Percentiles rank a stretch among this genome's conserved stretches.
Evolutionary conservation across 2,888 invertebrate species (phyloP).

Genomic region (Ochropleura leucogaster): DNA sequence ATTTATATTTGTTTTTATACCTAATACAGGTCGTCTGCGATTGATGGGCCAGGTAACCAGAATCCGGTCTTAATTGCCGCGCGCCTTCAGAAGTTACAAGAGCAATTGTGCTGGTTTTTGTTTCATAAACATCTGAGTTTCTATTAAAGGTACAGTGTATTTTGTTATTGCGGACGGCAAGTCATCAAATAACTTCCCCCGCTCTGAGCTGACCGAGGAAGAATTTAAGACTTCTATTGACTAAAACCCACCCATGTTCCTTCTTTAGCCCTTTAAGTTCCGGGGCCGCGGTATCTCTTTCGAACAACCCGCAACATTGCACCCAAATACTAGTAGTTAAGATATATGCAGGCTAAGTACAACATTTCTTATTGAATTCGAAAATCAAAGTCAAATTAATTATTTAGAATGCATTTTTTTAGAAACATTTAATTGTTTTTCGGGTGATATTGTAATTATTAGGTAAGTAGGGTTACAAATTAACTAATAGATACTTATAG

Average conservation of each 20-base stretch:
- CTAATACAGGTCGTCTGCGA: slow-evolving; percentile 12
- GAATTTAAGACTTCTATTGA: no score
- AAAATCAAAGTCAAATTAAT: not conserved
- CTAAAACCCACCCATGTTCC: no score
- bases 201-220: no score
- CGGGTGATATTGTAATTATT: not conserved
- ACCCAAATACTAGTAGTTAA: not conserved
- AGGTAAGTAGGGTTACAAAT: not conserved
- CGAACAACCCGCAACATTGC: not conserved
- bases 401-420: not conserved
- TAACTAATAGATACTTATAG: no score
- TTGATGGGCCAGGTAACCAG: slow-evolving; percentile 29
- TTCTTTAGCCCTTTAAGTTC: no score
- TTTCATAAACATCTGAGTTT: not conserved
- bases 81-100: slow-evolving; percentile 42
- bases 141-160: not conserved
- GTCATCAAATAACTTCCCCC: no score
- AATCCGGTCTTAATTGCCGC: slow-evolving; percentile 2
- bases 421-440: not conserved
- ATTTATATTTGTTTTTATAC: slow-evolving; percentile 59
- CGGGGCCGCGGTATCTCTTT: no score
- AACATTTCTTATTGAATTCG: not conserved
- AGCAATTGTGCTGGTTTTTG: slow-evolving; percentile 34
- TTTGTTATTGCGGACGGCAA: no score
- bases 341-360: not conserved